These are phyloP conservation scores for Crambe crambe DNA, from an alignment of 37 sponge, comb jelly and placozoan genomes.

Conservation along the genomic window DNA sequence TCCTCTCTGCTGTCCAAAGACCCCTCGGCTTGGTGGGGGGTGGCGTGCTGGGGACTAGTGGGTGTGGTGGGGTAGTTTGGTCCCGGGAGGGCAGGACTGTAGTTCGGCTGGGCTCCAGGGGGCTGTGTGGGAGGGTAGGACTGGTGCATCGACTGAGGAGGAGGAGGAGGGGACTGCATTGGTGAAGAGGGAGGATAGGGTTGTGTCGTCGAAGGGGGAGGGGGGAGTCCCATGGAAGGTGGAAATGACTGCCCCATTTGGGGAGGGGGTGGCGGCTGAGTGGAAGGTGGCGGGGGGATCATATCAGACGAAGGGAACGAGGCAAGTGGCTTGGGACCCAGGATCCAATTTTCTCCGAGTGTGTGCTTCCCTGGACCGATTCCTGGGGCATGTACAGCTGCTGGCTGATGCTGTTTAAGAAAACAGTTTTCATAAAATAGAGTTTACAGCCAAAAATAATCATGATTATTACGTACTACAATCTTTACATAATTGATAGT, in stretches of 20 bases:
- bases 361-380: not conserved
- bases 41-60: not conserved
- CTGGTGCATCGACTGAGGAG: not conserved
- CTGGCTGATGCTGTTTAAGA: not conserved
- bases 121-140: not conserved
- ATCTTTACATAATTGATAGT: not conserved
- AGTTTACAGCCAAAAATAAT: not conserved
- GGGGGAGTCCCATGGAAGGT: not conserved
- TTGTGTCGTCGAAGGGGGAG: slow-evolving; percentile 1
- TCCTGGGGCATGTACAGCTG: not conserved
- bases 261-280: not conserved
- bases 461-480: not conserved
- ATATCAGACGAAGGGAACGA: not conserved
- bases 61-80: too few relatives aligned
- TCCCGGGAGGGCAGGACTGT: slow-evolving; percentile 13
- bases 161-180: not conserved
- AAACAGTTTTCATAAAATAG: not conserved
- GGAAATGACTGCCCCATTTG: not conserved
- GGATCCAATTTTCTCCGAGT: slow-evolving; percentile 45
- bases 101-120: not conserved
- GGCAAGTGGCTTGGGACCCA: not conserved
- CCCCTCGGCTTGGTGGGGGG: slow-evolving; percentile 2
- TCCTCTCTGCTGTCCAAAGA: not conserved
- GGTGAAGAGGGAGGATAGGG: not conserved
- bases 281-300: not conserved